Evolutionary conservation across 2,888 invertebrate species (phyloP), one percentile per base, ranked within the genome.

Genomic region (Noctua janthe): DNA sequence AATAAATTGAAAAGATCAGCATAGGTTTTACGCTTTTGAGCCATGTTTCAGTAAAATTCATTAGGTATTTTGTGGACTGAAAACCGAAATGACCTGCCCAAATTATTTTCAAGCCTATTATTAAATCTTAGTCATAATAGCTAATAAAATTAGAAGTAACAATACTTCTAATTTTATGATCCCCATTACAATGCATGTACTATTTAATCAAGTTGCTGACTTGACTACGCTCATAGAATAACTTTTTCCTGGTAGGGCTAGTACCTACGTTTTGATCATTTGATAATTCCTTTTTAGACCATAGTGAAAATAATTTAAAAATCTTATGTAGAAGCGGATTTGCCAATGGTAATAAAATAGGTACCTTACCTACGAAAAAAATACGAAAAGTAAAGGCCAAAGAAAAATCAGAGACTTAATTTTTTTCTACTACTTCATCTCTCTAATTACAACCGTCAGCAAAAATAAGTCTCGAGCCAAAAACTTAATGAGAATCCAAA

Each of bases 381-480:
- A 59, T 59, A n/a, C 1, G n/a, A 76, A 75, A 71, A 39, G 13
- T 64, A 47, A 75, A 54, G 23, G 0, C 13, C 56, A 62, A 73
- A 67, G 39, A 77, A 64, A 86, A 78, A 76, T 85, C 64, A 23
- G 54, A 8, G 39, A 20, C 29, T 20, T n/a, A 35, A 17, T 59
- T 72, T 82, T 74, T 77, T 78, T 29, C 17, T 49, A 43, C 39
- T 56, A 73, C 17, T 70, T 49, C 71, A 62, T 51, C 49, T 10
- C 49, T n/a, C 49, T 85, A 76, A 83, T 87, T 76, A 79, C 79
- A 71, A 67, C 35, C 72, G 49, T 83, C 87, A 74, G 71, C 76
- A 78, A 84, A 84, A 84, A 80, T 73, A 77, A 84, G 56, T 76
- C 77, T 59, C 1, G 66, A 78, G 71, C 81, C 76, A 81, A 88